Evolutionary conservation across 2,797 vertebrate genomes (phyloP).

Genomic region (Rousettus madagascariensis): DNA sequence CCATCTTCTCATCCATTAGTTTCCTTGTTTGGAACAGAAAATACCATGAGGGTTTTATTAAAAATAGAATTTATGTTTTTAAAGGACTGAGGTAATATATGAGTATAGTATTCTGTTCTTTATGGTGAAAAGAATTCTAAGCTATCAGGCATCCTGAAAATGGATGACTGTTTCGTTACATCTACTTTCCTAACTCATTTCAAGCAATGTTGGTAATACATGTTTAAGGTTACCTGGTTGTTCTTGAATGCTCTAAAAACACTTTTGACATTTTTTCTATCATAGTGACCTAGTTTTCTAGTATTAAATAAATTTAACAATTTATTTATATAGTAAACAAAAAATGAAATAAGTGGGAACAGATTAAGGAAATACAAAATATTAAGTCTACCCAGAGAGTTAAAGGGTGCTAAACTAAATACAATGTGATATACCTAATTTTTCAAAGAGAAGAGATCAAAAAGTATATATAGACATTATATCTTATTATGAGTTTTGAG

Average conservation of each 20-base stretch:
- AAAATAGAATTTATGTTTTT: constrained; percentile 25
- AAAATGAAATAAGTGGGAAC: background rate
- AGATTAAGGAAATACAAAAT: background rate
- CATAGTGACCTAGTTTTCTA: background rate
- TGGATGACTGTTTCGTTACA: background rate
- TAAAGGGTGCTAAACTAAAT: background rate
- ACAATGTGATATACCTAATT: background rate
- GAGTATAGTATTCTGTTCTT: background rate
- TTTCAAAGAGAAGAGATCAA: background rate
- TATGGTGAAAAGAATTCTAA: background rate
- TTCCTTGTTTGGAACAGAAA: background rate
- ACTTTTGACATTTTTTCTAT: background rate
- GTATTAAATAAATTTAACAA: background rate
- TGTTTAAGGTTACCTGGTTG: background rate
- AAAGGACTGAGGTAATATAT: background rate
- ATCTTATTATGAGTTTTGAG: background rate
- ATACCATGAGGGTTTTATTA: background rate
- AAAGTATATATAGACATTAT: background rate
- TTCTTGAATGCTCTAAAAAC: background rate
- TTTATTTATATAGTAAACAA: background rate
- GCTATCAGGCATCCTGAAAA: background rate
- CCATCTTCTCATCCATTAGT: background rate
- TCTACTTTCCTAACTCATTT: background rate
- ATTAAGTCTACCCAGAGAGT: background rate
- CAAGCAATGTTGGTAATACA: background rate